Evolutionary conservation across 2,888 invertebrate species (phyloP).

Genomic region (Cristatella mucedo): DNA sequence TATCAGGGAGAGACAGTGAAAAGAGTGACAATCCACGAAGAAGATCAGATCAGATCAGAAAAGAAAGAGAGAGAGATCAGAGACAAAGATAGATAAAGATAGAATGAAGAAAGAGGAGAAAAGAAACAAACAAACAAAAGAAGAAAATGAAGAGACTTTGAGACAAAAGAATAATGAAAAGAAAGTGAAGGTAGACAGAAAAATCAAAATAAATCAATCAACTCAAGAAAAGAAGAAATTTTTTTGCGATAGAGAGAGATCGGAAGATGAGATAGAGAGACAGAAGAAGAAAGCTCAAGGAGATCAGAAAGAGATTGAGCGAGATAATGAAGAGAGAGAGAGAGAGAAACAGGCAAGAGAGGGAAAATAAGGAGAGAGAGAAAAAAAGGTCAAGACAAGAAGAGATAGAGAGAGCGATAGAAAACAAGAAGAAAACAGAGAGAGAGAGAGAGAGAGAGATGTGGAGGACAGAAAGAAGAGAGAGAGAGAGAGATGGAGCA

Average conservation of each 20-base stretch:
- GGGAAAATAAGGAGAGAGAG: background rate
- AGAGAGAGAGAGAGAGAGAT: background rate
- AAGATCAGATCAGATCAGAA: too few species aligned
- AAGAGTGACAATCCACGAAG: background rate
- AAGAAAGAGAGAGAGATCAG: background rate
- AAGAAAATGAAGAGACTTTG: too few species aligned
- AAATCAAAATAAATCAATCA: too few species aligned
- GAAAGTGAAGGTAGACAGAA: too few species aligned
- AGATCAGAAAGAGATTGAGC: too few species aligned
- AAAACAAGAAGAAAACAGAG: background rate
- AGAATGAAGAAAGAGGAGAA: background rate
- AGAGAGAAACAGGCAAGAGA: background rate
- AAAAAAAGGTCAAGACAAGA: background rate
- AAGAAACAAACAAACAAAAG: background rate
- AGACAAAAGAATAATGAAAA: too few species aligned
- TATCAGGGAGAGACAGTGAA: too few species aligned
- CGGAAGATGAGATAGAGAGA: too few species aligned
- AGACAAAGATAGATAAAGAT: background rate
- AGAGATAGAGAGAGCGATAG: background rate
- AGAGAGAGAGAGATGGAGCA: background rate
- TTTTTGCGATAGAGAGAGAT: too few species aligned
- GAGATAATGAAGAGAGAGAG: background rate
- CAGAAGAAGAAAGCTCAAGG: too few species aligned
- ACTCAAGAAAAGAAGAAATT: too few species aligned
- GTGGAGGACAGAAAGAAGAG: background rate